These are phyloP conservation scores for Variabilichromis moorii DNA, from an alignment of 2,113 vertebrate genomes.

Conservation along the genomic window DNA sequence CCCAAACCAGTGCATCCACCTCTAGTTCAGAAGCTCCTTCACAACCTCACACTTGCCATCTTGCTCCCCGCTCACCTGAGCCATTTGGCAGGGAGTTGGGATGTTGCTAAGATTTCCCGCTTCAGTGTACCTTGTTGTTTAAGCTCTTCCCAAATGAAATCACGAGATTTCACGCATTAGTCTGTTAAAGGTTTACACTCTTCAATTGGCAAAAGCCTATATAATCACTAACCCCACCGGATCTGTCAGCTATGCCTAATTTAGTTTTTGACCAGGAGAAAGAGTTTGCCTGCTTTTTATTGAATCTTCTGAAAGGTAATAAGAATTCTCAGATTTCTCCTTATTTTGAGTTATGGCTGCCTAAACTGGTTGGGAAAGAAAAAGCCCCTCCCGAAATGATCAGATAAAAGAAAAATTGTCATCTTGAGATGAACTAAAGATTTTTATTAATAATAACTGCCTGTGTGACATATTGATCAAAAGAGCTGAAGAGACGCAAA, in stretches of 20 bases:
- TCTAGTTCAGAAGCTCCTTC: background rate
- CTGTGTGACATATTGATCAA: background rate
- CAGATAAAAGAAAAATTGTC: background rate
- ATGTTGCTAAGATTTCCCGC: background rate
- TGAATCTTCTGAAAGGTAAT: background rate
- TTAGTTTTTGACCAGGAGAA: background rate
- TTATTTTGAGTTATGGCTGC: background rate
- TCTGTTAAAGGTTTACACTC: background rate
- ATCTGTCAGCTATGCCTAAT: background rate
- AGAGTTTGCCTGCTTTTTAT: background rate
- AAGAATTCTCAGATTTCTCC: background rate
- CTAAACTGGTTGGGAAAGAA: background rate
- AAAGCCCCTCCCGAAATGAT: background rate
- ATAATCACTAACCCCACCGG: background rate
- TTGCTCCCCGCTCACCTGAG: background rate
- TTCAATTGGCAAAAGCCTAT: background rate
- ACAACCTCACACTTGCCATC: background rate
- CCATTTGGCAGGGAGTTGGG: background rate
- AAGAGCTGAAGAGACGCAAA: background rate
- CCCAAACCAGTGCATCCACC: background rate
- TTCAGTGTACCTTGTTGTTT: background rate
- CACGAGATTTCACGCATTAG: background rate
- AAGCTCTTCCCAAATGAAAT: background rate
- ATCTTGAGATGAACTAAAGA: background rate
- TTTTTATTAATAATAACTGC: background rate